Percentiles rank a stretch among this genome's conserved stretches.
phyloP scores from a whole-genome alignment of 2,113 vertebrate genomes.

The Sterrhoptilus dennistouni region DNA sequence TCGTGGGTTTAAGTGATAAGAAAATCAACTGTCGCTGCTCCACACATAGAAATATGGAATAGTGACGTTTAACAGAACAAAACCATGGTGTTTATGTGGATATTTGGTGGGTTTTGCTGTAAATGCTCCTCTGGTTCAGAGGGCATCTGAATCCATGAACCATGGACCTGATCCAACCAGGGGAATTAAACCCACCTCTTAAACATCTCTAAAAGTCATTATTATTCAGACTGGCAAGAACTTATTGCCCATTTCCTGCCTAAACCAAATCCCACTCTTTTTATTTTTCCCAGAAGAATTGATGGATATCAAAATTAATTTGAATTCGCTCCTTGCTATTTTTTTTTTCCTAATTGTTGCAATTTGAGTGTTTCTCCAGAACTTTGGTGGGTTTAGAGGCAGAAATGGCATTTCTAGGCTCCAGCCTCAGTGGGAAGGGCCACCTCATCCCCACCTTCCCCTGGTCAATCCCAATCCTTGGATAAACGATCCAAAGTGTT shows the following conservation, averaged over 20 bases:
- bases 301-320: not conserved
- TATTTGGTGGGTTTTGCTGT: not conserved
- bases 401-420: not conserved
- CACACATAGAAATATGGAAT: fast-evolving
- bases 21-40: not conserved
- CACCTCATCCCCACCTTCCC: not conserved
- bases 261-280: not conserved
- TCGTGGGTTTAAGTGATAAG: not conserved
- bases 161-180: not conserved
- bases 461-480: not conserved
- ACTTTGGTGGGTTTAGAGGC: not conserved
- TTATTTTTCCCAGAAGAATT: not conserved
- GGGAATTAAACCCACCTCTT: not conserved
- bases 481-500: not conserved
- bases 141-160: not conserved
- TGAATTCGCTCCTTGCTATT: fast-evolving
- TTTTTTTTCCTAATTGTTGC: not conserved
- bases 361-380: not conserved
- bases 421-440: not conserved
- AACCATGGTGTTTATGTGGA: fast-evolving
- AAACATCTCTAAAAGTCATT: not conserved
- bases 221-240: not conserved
- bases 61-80: not conserved
- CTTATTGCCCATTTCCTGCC: not conserved
- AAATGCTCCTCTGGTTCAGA: not conserved